Base-by-base conservation (phyloP, 2,797 vertebrate genomes). In the Sus cebifrons region DNA sequence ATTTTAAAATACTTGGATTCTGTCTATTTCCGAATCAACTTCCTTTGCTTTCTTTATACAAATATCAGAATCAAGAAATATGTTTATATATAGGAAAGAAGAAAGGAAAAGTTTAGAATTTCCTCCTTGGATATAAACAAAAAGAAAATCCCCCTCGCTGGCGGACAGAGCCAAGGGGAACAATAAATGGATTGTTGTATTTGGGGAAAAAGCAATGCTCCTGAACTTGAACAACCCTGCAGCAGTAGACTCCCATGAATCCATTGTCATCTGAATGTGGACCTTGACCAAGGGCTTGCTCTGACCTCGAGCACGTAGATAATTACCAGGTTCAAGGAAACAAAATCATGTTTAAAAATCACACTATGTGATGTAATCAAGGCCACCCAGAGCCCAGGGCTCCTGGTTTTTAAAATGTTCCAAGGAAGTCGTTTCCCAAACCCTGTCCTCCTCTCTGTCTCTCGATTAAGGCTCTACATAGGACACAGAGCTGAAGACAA, bases 1-100 rank as follows among this genome's bases (percentile, higher is more conserved):
- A 73, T 92, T 95, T 96, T 93, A 71, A 97, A 97, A 95, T 91
- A 83, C 95, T 92, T 89, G 89, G 95, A 89, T 93, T 95, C 96
- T 94, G 62, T 89, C 94, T 94, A 75, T 71, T 91, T 97, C 94
- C 21, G 8, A 96, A 54, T 65, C 44, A 86, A 77, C 73, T 94
- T 91, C 81, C 94, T 93, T 74, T 95, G 52, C 64, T 94, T 92
- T 96, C 93, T 95, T 96, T 97, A 97, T 71, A 92, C 75, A 96
- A 96, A 94, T 89, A 96, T 90, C 87, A 95, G 96, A 92, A 88
- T 75, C 29, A 54, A 96, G 81, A 97, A 96, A 93, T 77, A 89
- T 91, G 97, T 97, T 93, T 97, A 94, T 36, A 81, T 56, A 49
- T 21, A 93, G 54, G 62, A 60, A 89, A 96, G 92, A 96, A 96